Evolutionary conservation across 2,888 invertebrate genomes (phyloP), one percentile per base, ranked within the genome.

Genomic region (Cerastis rubricosa): DNA sequence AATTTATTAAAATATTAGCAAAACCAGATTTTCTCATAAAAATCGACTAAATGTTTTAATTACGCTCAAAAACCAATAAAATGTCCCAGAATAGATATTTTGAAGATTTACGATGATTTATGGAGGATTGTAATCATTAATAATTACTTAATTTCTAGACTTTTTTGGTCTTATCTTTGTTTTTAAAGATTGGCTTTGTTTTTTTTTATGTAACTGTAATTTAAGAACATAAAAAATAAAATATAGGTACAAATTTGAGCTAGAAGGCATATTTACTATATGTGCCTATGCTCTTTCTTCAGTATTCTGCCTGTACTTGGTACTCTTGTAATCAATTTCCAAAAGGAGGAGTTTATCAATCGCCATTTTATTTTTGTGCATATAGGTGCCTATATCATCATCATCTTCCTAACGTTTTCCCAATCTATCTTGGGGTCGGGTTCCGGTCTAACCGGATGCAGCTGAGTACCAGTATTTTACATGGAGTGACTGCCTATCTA

Each of bases 11-110:
- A 22, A 8, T 57, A 17, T 65, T 65, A 51, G 0, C 2, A 51
- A 51, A 35, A 59, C 78, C 64, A 63, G 43, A 11, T 49, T 43
- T 66, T n/a, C n/a, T 14, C n/a, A 78, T 71, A 49, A 78, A 71
- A 78, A 49, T 57, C 49, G n/a, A 25, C 29, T 43, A 35, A 76
- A 71, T 59, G 43, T 72, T 66, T 78, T 66, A 79, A 78, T 72
- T 54, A 51, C 51, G 5, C n/a, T 25, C 29, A 14, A 67, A 63
- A 66, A 61, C 40, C 40, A 54, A 70, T 80, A 74, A 80, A 80
- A 76, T 4, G 3, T 43, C 17, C 2, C 61, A 66, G 45, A 66
- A 51, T 25, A 65, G 59, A 57, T 14, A 65, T 68, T 80, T 61
- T 51, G 29, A 29, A 54, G 17, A 71, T 78, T 25, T 22, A 54